Evolutionary conservation across 2,888 invertebrate genomes (phyloP).

Genomic region (Plebejus anna): DNA sequence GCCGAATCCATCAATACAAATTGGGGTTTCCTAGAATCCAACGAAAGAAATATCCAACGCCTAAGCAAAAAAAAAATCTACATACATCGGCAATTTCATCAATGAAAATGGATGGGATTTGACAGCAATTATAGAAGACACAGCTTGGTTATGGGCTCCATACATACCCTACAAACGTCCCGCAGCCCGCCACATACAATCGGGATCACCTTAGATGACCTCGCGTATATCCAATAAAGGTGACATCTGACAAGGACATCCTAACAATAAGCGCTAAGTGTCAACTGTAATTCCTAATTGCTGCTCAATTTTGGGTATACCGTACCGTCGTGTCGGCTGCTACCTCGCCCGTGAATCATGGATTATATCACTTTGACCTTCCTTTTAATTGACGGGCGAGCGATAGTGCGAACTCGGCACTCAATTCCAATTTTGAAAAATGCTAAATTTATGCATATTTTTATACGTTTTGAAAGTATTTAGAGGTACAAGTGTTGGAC

Average conservation of each 20-base stretch:
- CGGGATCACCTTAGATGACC: neutral
- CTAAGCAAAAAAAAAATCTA: too few relatives aligned
- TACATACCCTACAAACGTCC: neutral
- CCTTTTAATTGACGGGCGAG: slow-evolving; percentile 14
- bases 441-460: neutral
- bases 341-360: slow-evolving; percentile 23
- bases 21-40: too few relatives aligned
- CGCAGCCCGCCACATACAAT: neutral
- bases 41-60: too few relatives aligned
- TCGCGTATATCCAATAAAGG: neutral
- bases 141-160: neutral
- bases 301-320: slow-evolving; percentile 14
- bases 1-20: too few relatives aligned
- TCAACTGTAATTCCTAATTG: slow-evolving; percentile 22
- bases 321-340: neutral
- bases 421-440: neutral
- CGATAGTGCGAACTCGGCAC: neutral
- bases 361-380: slow-evolving; percentile 18
- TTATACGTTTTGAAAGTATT: too few relatives aligned
- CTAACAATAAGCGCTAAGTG: slow-evolving; percentile 14
- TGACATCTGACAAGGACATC: slow-evolving; percentile 9
- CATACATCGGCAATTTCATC: too few relatives aligned
- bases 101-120: too few relatives aligned
- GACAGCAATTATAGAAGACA: neutral
- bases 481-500: too few relatives aligned